Conservation (phyloP, 2,113 vertebrate genomes). For the Coreoperca whiteheadi region DNA sequence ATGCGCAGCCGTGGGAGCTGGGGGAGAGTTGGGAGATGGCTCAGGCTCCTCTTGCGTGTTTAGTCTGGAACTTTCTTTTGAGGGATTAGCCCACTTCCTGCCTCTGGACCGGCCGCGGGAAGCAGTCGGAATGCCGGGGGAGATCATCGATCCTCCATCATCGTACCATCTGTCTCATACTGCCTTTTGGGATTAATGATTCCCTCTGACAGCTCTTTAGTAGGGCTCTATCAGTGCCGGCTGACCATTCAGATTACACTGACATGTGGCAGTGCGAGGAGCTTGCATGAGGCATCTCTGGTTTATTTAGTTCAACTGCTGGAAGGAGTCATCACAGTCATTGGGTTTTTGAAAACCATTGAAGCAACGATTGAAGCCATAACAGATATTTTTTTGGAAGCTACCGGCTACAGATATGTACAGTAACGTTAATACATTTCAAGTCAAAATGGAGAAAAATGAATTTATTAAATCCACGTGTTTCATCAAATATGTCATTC, state of each 20-base stretch:
- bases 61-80: conserved; percentile 78
- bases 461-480: not conserved
- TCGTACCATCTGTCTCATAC: conserved; percentile 80
- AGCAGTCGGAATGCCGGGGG: conserved; percentile 47
- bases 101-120: conserved; percentile 47
- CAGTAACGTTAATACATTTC: not conserved
- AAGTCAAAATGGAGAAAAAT: not conserved
- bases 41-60: conserved; percentile 58
- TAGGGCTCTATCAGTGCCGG: conserved; percentile 49
- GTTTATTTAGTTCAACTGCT: conserved; percentile 5
- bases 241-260: conserved; percentile 66
- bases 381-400: not conserved
- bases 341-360: not conserved
- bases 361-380: not conserved
- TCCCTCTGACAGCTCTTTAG: conserved; percentile 77
- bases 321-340: not conserved
- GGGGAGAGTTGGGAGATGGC: conserved; percentile 27
- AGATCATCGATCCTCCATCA: conserved; percentile 79
- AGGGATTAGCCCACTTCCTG: conserved; percentile 77
- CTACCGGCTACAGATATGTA: not conserved
- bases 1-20: conserved; percentile 19
- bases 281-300: not conserved
- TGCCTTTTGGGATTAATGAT: conserved; percentile 81
- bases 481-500: not conserved
- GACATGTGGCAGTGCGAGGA: conserved; percentile 60